Percentiles rank a stretch among this genome's conserved stretches.
These are phyloP conservation scores for Cataglyphis albicans DNA, from an alignment of 2,888 invertebrate genomes.

Conservation along the genomic window DNA sequence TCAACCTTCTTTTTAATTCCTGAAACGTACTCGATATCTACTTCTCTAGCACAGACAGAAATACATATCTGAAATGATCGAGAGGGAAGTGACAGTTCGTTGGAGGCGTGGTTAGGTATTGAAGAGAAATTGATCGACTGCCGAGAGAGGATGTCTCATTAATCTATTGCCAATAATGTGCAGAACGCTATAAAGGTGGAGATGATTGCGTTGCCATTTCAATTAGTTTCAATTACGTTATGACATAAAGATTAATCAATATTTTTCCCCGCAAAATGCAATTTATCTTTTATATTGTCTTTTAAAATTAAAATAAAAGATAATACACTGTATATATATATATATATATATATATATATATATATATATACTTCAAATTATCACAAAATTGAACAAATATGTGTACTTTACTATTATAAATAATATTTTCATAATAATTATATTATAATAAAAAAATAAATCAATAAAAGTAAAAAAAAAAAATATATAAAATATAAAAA, in stretches of 20 bases:
- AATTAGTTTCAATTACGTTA: constrained; percentile 48
- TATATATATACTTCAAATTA: neutral
- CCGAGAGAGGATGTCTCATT: constrained; percentile 58
- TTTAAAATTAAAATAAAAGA: neutral
- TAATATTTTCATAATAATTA: neutral
- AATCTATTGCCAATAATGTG: constrained; percentile 62
- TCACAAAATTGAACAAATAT: neutral
- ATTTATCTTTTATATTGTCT: neutral
- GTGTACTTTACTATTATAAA: constrained; percentile 3
- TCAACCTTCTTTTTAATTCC: constrained; percentile 61
- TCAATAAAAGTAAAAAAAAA: neutral
- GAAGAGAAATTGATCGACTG: constrained; percentile 62
- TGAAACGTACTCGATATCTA: constrained; percentile 67
- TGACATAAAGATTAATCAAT: constrained; percentile 34
- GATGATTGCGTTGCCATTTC: constrained; percentile 37
- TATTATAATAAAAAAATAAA: neutral
- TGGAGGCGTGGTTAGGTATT: constrained; percentile 25
- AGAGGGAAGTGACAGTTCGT: constrained; percentile 37
- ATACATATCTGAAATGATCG: constrained; percentile 59
- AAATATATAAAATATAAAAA: neutral
- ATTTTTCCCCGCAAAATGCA: neutral
- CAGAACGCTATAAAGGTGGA: constrained; percentile 39
- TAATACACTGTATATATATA: neutral
- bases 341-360: neutral
- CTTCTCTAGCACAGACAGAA: constrained; percentile 59